Evolutionary conservation across 2,797 vertebrate species (phyloP), one percentile per base, ranked within the genome.

Genomic region (Percopsis omiscomaycus): DNA sequence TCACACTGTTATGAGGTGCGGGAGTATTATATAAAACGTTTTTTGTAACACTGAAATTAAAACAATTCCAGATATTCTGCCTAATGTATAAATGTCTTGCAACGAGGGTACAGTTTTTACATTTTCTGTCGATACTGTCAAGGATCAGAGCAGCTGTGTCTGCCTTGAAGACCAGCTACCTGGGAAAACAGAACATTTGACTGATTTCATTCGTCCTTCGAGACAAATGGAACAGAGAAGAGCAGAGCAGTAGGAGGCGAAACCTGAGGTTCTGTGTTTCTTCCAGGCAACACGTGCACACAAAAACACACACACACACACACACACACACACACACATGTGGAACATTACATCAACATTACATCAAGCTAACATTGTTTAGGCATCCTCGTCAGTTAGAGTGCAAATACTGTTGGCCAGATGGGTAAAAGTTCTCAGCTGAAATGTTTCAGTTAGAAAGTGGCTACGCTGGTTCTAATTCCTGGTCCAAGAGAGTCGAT

Each of bases 161-260:
- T 56, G 73, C 80, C 79, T 85, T 83, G 76, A 79, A 52, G 75
- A 71, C 37, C 37, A 42, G 81, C 77, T 70, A 70, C 84, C 78
- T 74, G 80, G 71, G 76, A 70, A 81, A 84, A 82, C 45, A 79
- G 69, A 78, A 71, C 69, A n/a, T 87, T 83, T 83, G 84, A 90
- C 80, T 84, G 86, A 86, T 89, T 86, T 86, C 83, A 80, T 87
- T 77, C 82, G 77, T 84, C 78, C 80, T 76, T 83, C 61, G 14
- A 90, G 88, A 90, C 88, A 88, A 88, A 88, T 87, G 88, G 85
- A 50, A 75, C 59, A 68, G 84, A 81, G 83, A 71, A 80, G 77
- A 78, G 82, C 75, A 72, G 59, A 86, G 77, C 82, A 86, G 89
- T 86, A 80, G 83, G 86, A 78, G 68, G 81, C 66, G 64, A 64